Conservation (phyloP, 2,113 vertebrate species). For the Anolis sagrei region DNA sequence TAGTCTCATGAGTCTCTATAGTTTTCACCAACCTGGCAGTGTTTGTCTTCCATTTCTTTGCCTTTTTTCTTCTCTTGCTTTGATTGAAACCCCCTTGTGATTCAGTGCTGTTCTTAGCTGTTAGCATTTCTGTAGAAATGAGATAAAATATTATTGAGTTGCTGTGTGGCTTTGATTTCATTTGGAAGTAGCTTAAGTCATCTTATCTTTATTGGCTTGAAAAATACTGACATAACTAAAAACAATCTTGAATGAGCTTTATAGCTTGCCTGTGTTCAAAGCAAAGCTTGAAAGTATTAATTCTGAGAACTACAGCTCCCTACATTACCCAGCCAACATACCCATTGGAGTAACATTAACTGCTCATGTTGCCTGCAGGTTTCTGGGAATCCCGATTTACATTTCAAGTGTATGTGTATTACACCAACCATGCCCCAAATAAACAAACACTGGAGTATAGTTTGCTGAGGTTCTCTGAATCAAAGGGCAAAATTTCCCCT, state of each 20-base stretch:
- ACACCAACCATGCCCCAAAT: too few species aligned
- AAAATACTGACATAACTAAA: neutral
- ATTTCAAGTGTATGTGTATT: too few species aligned
- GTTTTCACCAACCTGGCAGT: neutral
- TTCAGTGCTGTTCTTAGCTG: neutral
- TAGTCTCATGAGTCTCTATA: neutral
- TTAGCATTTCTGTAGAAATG: neutral
- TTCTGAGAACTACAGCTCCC: too few species aligned
- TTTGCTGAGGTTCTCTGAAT: too few species aligned
- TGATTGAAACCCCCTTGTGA: neutral
- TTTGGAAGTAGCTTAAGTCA: neutral
- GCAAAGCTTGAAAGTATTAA: neutral
- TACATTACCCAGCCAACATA: too few species aligned
- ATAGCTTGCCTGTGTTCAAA: neutral
- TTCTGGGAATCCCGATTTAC: too few species aligned
- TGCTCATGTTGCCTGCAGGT: too few species aligned
- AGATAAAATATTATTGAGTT: neutral
- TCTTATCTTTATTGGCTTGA: neutral
- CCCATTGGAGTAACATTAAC: too few species aligned
- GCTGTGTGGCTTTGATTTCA: neutral
- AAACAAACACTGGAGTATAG: too few species aligned
- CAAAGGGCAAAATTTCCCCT: too few species aligned
- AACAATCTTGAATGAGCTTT: neutral
- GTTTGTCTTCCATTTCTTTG: neutral
- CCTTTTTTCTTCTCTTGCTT: neutral